Conservation (phyloP, 2,113 vertebrate species). For the Percina caprodes region DNA sequence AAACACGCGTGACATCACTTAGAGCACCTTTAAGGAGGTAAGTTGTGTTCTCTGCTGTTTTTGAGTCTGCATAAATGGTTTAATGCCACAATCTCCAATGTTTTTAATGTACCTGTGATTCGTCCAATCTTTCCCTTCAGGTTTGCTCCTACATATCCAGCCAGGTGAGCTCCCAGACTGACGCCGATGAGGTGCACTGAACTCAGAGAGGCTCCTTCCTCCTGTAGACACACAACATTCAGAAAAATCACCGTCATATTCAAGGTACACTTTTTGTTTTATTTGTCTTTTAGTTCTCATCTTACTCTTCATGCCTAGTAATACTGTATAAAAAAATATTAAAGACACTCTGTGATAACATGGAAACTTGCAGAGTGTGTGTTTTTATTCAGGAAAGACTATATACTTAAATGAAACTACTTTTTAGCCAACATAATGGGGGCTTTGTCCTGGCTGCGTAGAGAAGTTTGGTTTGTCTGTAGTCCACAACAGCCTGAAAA, state of each 20-base stretch:
- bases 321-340: not conserved
- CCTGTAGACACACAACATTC: conserved; percentile 73
- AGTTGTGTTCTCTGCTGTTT: no score
- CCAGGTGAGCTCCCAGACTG: conserved; percentile 96
- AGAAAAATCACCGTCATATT: not conserved
- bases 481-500: not conserved
- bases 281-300: not conserved
- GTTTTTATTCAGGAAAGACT: no score
- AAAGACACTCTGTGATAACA: not conserved
- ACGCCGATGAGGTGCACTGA: conserved; percentile 91
- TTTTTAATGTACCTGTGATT: conserved; percentile 89
- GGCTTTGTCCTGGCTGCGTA: no score
- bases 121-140: conserved; percentile 91
- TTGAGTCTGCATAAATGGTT: no score
- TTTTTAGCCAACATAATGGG: no score
- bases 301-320: not conserved
- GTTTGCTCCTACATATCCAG: conserved; percentile 92
- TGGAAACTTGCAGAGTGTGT: not conserved
- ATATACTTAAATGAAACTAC: no score
- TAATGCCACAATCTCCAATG: no score
- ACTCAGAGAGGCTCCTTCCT: conserved; percentile 86
- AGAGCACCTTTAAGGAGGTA: no score
- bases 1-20: no score
- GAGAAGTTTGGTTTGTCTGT: no score
- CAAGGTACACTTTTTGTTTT: not conserved